These are phyloP conservation scores for Eilema sororculum DNA, from an alignment of 2,888 invertebrate genomes.

Conservation along the genomic window DNA sequence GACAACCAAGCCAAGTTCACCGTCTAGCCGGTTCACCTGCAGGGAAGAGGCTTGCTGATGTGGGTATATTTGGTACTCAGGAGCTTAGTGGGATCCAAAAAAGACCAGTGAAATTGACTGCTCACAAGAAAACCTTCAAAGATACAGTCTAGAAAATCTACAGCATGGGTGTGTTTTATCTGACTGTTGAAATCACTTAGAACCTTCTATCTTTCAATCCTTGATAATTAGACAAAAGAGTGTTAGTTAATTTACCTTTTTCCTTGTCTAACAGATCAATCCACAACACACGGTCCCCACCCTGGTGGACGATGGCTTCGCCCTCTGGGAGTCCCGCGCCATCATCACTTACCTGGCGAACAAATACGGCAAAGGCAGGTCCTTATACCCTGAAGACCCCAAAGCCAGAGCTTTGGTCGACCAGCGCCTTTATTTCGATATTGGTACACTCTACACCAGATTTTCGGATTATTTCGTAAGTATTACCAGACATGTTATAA, in stretches of 20 bases:
- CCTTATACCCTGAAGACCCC: constrained; percentile 92
- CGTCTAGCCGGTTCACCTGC: no score
- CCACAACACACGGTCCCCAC: constrained; percentile 95
- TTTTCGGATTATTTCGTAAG: constrained; percentile 91
- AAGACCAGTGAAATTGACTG: no score
- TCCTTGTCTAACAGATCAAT: constrained; percentile 87
- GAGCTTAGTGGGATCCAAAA: no score
- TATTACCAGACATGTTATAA: constrained; percentile 49
- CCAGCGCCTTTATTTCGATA: constrained; percentile 93
- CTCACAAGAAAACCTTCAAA: no score
- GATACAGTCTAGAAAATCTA: no score
- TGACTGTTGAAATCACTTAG: no score
- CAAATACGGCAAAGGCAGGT: constrained; percentile 93
- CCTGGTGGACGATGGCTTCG: constrained; percentile 93
- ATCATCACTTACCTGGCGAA: constrained; percentile 93
- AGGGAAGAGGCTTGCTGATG: no score
- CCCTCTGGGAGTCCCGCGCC: constrained; percentile 94
- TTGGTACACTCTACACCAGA: constrained; percentile 91
- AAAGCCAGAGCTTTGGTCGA: constrained; percentile 92
- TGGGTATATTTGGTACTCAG: no score
- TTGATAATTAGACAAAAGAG: no score
- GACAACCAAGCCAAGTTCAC: no score
- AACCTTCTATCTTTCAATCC: no score
- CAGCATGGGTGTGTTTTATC: no score
- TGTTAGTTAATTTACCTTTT: neutral